A percentile compares a stretch with the other conserved stretches of the same genome.
These are phyloP conservation scores for Beroe forskalii DNA, from an alignment of 37 sponge, comb jelly and placozoan genomes.

Conservation along the genomic window DNA sequence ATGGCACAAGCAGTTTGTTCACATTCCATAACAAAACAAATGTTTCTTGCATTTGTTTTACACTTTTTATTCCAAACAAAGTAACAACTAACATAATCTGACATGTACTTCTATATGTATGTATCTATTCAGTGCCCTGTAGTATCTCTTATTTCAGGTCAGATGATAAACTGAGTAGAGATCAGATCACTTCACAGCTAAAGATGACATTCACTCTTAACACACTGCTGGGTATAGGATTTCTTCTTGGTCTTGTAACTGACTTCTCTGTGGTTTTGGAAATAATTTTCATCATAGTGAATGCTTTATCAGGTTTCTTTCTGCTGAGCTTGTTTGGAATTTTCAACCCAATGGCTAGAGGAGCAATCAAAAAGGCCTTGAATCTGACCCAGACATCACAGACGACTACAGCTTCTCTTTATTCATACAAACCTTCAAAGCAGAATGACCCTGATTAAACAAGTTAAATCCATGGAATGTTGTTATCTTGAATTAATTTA, in stretches of 20 bases:
- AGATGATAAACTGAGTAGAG: neutral
- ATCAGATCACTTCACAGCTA: neutral
- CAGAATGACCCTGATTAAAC: neutral
- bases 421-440: neutral
- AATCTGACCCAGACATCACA: neutral
- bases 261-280: neutral
- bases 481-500: too few relatives aligned
- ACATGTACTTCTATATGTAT: too few relatives aligned
- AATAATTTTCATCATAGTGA: neutral
- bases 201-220: constrained; percentile 55
- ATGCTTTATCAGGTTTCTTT: constrained; percentile 28
- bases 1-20: too few relatives aligned
- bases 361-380: neutral
- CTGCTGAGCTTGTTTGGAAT: constrained; percentile 43
- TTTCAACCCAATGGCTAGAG: constrained; percentile 18
- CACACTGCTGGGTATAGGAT: constrained; percentile 10
- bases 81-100: too few relatives aligned
- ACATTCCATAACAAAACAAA: too few relatives aligned
- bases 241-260: constrained; percentile 35
- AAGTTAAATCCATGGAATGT: too few relatives aligned
- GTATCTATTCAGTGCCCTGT: too few relatives aligned
- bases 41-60: too few relatives aligned
- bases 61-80: too few relatives aligned
- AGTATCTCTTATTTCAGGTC: neutral
- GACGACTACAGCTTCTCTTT: neutral